Percentiles rank a stretch among this genome's conserved stretches.
phyloP scores from a whole-genome alignment of 2,797 vertebrate species.

The Micropoecilia bifurca region DNA sequence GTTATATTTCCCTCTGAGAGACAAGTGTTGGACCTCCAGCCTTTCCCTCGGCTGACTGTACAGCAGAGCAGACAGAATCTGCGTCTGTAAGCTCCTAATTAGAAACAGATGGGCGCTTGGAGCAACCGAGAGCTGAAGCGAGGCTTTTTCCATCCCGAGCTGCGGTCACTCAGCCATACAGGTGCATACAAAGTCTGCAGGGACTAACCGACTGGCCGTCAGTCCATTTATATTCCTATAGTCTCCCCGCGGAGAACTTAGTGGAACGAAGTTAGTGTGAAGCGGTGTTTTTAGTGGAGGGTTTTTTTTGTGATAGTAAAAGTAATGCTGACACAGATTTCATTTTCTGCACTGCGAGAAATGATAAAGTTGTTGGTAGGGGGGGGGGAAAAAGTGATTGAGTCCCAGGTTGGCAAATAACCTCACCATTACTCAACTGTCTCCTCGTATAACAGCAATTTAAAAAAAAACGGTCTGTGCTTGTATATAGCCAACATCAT shows the following conservation, averaged over 20 bases:
- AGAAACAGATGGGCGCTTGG: slow-evolving; percentile 82
- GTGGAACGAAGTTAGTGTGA: slow-evolving; percentile 2
- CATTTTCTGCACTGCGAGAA: background rate
- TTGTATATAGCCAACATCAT: too few species aligned
- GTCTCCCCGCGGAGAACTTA: background rate
- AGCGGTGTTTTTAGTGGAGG: background rate
- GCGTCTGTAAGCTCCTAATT: slow-evolving; percentile 80
- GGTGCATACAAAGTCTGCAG: slow-evolving; percentile 73
- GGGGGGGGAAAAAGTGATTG: accelerated
- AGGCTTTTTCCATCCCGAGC: slow-evolving; percentile 51
- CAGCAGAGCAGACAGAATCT: slow-evolving; percentile 69
- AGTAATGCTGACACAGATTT: background rate
- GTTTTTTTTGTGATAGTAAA: background rate
- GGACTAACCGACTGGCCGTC: slow-evolving; percentile 30
- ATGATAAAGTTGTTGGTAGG: background rate
- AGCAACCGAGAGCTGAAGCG: slow-evolving; percentile 63
- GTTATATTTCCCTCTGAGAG: slow-evolving; percentile 65
- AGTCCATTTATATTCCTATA: slow-evolving; percentile 10
- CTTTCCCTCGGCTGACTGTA: slow-evolving; percentile 69
- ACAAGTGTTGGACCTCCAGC: slow-evolving; percentile 80
- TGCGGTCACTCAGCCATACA: slow-evolving; percentile 70
- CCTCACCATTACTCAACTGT: background rate
- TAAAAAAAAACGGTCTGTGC: background rate
- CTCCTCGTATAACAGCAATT: background rate
- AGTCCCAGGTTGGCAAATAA: background rate